Evolutionary conservation across 2,888 invertebrate species (phyloP), one percentile per base, ranked within the genome.

Genomic region (Torymus aiolomorphi): DNA sequence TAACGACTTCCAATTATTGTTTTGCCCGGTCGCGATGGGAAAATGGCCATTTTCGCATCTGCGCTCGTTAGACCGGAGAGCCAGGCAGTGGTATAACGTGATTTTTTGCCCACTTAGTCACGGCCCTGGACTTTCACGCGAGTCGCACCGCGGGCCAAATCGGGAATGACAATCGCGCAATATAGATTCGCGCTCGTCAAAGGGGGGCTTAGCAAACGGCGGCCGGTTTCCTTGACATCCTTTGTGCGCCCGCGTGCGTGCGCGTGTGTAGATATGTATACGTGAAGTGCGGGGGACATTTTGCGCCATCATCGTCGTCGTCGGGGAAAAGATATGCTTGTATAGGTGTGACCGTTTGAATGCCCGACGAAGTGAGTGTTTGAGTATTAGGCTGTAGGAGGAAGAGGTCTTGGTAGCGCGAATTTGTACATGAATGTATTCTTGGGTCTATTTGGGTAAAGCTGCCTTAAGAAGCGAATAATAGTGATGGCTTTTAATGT

Each of bases 81-180:
- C n/a, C n/a, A 63, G 2, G 13, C 31, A 13, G 16, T 11, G 11
- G 13, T 54, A n/a, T 18, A 18, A 51, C 52, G 52, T 24, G 20
- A 31, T 62, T 70, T 76, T 70, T 49, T 56, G 63, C 63, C 51
- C 63, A 73, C 61, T 62, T 73, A 63, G 56, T 62, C 63, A 54
- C 73, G 76, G 67, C 76, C 76, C 76, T 69, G 76, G 67, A 42
- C 42, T 42, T 42, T 42, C 42, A 42, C 42, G 16, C 52, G 51
- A n/a, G 69, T 56, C 31, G 62, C 52, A n/a, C 20, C 18, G 73
- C 51, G 16, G 13, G 65, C 79, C 79, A 79, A 79, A 75, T 79
- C 51, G 57, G 75, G 69, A 63, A 74, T 74, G 74, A 75, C 75
- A 70, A 70, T 70, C 74, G 59, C 75, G 74, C 69, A 78, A 72